Conservation (phyloP, 2,888 invertebrate species). For the Xestia rhomboidea region DNA sequence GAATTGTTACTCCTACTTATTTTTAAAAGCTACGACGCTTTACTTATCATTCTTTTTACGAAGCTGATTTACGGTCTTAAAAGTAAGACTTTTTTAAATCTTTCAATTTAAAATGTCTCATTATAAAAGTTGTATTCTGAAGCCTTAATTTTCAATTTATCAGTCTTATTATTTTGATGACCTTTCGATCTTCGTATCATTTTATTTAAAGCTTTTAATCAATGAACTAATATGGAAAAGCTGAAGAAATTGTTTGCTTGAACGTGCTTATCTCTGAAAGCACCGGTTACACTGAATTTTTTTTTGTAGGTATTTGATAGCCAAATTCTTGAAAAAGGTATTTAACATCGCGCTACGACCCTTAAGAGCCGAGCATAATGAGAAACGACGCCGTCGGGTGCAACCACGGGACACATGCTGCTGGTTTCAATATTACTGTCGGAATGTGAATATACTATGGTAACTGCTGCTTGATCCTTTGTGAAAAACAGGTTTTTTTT, state of each 20-base stretch:
- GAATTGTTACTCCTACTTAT: neutral
- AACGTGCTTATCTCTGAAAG: neutral
- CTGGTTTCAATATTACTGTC: neutral
- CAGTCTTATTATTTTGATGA: neutral
- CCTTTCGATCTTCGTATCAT: neutral
- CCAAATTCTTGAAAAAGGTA: neutral
- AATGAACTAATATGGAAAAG: neutral
- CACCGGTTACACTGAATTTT: neutral
- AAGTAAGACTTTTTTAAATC: neutral
- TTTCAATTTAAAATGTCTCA: constrained; percentile 1
- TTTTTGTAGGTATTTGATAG: neutral
- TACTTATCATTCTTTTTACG: neutral
- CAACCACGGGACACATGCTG: neutral
- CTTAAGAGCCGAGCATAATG: no score
- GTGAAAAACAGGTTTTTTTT: neutral
- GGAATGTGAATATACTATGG: no score
- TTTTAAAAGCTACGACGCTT: neutral
- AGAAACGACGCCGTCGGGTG: no score
- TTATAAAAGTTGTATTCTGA: neutral
- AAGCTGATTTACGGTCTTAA: neutral
- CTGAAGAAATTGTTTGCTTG: neutral
- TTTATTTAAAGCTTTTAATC: neutral
- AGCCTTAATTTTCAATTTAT: neutral
- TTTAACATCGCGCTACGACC: neutral
- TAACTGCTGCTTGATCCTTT: neutral